These are phyloP conservation scores for Periphyllus acericola DNA, from an alignment of 2,888 invertebrate species.

Conservation along the genomic window DNA sequence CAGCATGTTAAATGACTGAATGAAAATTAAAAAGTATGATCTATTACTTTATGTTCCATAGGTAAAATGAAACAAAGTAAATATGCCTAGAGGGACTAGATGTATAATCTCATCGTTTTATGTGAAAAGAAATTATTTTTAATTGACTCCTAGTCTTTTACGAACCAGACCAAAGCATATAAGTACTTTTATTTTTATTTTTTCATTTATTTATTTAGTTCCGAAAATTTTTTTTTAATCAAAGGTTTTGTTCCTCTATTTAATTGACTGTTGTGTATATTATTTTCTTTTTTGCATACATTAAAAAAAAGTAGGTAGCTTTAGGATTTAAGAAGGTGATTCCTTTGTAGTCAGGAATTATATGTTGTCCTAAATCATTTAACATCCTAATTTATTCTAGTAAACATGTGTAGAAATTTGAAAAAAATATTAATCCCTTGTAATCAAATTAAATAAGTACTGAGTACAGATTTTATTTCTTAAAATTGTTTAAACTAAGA, in stretches of 20 bases:
- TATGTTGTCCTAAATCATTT: slow-evolving; percentile 39
- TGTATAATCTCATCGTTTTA: slow-evolving; percentile 18
- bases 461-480: background rate
- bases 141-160: slow-evolving; percentile 47
- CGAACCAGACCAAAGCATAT: slow-evolving; percentile 51
- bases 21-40: slow-evolving; percentile 29
- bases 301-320: background rate
- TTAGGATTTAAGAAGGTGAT: background rate
- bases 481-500: background rate
- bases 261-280: slow-evolving; percentile 29
- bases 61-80: slow-evolving; percentile 39
- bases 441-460: background rate
- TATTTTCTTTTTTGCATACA: slow-evolving; percentile 1
- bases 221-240: slow-evolving; percentile 5
- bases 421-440: slow-evolving; percentile 20
- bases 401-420: background rate
- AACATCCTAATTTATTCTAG: slow-evolving; percentile 22
- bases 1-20: slow-evolving; percentile 50
- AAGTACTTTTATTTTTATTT: slow-evolving; percentile 50
- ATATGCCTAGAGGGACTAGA: background rate
- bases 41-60: slow-evolving; percentile 26
- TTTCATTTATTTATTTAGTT: slow-evolving; percentile 28
- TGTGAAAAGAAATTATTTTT: slow-evolving; percentile 30
- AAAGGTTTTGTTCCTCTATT: slow-evolving; percentile 59
- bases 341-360: slow-evolving; percentile 7